Evolutionary conservation across 2,113 vertebrate species (phyloP).

Genomic region (Syrrhaptes paradoxus): DNA sequence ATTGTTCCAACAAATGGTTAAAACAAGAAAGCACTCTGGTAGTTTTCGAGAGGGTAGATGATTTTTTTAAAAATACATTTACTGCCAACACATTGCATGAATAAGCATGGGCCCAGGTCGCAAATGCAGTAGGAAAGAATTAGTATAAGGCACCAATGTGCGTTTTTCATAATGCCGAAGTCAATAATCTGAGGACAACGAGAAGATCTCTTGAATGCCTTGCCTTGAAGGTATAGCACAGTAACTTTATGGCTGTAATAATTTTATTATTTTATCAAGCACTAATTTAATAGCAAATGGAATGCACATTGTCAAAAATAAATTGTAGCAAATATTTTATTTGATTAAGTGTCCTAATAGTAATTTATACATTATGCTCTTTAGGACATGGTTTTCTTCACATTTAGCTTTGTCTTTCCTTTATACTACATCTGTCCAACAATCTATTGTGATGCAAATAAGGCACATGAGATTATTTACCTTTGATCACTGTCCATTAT

Average conservation of each 20-base stretch:
- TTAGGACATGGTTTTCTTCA: conserved; percentile 59
- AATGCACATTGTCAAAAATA: conserved; percentile 56
- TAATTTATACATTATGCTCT: conserved; percentile 53
- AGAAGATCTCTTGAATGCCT: conserved; percentile 25
- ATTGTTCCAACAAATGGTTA: conserved; percentile 35
- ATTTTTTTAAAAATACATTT: neutral
- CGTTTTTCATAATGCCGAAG: conserved; percentile 38
- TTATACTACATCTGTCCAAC: conserved; percentile 38
- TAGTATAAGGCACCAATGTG: neutral
- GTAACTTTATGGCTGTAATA: neutral
- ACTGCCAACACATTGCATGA: neutral
- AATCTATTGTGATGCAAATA: conserved; percentile 42
- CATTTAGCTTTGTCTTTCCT: conserved; percentile 54
- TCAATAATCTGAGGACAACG: neutral
- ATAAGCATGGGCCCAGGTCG: neutral
- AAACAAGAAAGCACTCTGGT: neutral
- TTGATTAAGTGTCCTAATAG: conserved; percentile 58
- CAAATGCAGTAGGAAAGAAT: conserved; percentile 42
- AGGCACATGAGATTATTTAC: conserved; percentile 31
- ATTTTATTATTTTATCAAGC: conserved; percentile 49
- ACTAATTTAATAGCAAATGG: conserved; percentile 57
- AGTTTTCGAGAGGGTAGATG: neutral
- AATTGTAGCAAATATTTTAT: conserved; percentile 49
- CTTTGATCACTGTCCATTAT: conserved; percentile 41
- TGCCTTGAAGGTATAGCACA: conserved; percentile 12